A percentile compares a stretch with the other conserved stretches of the same genome.
These are phyloP conservation scores for Linurgus olivaceus DNA, from an alignment of 2,797 vertebrate species.

Conservation along the genomic window DNA sequence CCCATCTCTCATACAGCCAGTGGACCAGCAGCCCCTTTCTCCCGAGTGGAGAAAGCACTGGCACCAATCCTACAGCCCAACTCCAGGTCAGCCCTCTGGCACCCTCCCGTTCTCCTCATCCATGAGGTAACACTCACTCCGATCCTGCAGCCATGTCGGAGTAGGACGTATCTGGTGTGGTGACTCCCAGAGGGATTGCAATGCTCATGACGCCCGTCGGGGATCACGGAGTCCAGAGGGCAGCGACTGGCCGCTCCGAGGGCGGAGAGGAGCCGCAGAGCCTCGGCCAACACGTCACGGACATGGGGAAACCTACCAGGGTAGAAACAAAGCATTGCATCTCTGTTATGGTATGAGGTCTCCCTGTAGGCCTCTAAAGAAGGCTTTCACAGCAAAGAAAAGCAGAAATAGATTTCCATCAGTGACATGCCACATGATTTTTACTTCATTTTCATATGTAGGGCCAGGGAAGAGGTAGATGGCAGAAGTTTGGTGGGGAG, in stretches of 20 bases:
- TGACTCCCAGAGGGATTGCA: conserved; percentile 99
- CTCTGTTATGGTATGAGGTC: neutral
- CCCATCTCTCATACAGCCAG: neutral
- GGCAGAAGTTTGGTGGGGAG: neutral
- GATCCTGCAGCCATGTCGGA: conserved; percentile 99
- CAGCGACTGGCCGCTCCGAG: conserved; percentile 89
- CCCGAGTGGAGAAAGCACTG: neutral
- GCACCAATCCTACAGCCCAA: neutral
- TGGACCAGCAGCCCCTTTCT: neutral
- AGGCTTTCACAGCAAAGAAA: neutral
- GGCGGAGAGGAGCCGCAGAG: conserved; percentile 89
- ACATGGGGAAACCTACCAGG: conserved; percentile 86
- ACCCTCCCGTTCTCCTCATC: conserved; percentile 37
- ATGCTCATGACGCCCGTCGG: conserved; percentile 99
- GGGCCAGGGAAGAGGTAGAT: neutral
- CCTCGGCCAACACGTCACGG: conserved; percentile 91
- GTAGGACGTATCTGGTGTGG: conserved; percentile 99
- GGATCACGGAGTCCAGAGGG: conserved; percentile 91
- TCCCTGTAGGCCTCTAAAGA: neutral
- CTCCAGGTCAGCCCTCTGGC: neutral
- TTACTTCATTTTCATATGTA: neutral
- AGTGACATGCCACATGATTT: neutral
- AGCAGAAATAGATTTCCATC: conserved; percentile 4
- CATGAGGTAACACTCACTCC: conserved; percentile 83
- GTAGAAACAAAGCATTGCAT: conserved; percentile 62